These are phyloP conservation scores for Cynaeus angustus DNA, from an alignment of 2,888 invertebrate species.

Conservation along the genomic window DNA sequence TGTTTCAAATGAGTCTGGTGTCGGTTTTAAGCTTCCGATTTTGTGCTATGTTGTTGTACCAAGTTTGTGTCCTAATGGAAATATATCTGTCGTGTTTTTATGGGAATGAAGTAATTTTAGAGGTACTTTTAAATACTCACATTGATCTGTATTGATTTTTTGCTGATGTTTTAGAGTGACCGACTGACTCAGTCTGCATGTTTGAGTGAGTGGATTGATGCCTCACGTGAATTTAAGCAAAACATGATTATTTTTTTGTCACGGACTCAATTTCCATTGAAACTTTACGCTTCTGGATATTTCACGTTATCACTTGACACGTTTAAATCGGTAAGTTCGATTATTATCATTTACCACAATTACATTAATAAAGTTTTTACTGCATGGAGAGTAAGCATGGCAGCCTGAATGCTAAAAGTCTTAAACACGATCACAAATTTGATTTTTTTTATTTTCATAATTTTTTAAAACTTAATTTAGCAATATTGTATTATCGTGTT, in stretches of 20 bases:
- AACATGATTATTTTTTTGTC: conserved; percentile 72
- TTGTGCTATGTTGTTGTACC: conserved; percentile 74
- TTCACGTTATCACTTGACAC: conserved; percentile 74
- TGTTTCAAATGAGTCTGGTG: conserved; percentile 67
- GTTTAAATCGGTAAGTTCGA: conserved; percentile 73
- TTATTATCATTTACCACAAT: no score
- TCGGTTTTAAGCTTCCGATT: conserved; percentile 61
- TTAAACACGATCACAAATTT: no score
- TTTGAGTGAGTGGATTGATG: conserved; percentile 68
- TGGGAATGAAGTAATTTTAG: conserved; percentile 75
- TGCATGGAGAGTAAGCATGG: no score
- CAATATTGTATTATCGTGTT: no score
- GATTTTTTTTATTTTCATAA: no score
- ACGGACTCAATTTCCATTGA: conserved; percentile 72
- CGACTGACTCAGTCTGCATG: conserved; percentile 71
- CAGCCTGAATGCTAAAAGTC: no score
- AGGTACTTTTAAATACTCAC: conserved; percentile 67
- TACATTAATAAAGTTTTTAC: conserved; percentile 65
- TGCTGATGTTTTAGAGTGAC: conserved; percentile 68
- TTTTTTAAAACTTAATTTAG: no score
- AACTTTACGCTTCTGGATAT: conserved; percentile 72
- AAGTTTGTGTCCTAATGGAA: conserved; percentile 74
- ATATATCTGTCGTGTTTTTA: conserved; percentile 76
- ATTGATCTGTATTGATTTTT: no score
- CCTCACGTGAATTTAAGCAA: conserved; percentile 68